Conservation (phyloP, 2,113 vertebrate genomes). For the Oxyura jamaicensis region DNA sequence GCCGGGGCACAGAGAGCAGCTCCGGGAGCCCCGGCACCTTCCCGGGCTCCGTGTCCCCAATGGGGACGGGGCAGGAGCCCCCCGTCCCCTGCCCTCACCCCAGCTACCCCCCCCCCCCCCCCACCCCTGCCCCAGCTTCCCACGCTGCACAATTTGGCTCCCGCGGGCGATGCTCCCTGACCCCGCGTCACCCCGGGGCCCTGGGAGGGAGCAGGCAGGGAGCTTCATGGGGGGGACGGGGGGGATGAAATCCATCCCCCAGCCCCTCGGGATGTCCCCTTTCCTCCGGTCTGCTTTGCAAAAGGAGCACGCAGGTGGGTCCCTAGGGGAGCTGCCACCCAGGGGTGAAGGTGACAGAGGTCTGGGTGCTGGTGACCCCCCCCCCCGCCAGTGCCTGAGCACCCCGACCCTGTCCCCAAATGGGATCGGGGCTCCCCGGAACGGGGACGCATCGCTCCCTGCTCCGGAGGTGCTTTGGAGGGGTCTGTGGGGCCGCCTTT, state of each 20-base stretch:
- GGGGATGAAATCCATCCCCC: neutral
- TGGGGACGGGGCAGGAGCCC: neutral
- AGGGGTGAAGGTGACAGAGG: neutral
- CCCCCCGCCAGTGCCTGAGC: too few relatives aligned
- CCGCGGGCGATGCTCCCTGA: fast-evolving
- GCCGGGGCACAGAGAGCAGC: neutral
- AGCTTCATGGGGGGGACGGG: neutral
- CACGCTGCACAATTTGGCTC: neutral
- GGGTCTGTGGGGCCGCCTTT: neutral
- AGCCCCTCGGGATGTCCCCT: neutral
- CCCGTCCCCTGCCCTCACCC: neutral
- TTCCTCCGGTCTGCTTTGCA: neutral
- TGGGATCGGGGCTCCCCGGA: neutral
- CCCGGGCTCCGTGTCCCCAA: neutral
- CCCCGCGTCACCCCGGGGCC: neutral
- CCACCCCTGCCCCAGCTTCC: neutral
- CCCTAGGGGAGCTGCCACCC: neutral
- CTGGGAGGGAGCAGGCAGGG: neutral
- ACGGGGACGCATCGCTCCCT: neutral
- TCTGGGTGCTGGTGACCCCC: neutral
- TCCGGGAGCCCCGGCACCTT: fast-evolving
- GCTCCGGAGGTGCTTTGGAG: neutral
- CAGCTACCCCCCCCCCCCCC: too few relatives aligned
- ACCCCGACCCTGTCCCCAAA: neutral
- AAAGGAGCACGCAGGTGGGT: neutral